These are phyloP conservation scores for Limnephilus lunatus DNA, from an alignment of 2,888 invertebrate species.

Conservation along the genomic window DNA sequence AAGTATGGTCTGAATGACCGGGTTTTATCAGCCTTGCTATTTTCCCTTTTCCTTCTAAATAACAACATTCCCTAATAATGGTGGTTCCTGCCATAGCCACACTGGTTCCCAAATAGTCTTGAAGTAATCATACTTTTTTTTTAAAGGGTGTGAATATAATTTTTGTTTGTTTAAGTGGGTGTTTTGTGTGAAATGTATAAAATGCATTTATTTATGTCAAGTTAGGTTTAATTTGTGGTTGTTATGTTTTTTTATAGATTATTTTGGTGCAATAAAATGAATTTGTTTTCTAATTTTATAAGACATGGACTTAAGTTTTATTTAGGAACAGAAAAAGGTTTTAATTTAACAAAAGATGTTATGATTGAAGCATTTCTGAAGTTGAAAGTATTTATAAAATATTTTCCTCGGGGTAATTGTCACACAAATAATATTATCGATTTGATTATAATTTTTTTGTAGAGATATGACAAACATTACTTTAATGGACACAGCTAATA, in stretches of 20 bases:
- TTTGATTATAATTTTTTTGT: no score
- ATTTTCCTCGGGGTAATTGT: no score
- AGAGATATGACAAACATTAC: no score
- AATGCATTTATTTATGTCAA: not conserved
- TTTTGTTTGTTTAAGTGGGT: not conserved
- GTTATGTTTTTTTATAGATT: not conserved
- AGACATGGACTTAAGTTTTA: not conserved
- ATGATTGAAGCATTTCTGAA: no score
- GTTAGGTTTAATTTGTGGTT: not conserved
- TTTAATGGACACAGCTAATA: no score
- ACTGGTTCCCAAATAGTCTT: not conserved
- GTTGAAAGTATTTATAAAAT: no score
- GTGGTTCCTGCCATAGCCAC: not conserved
- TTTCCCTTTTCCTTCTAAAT: not conserved
- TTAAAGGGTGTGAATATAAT: not conserved
- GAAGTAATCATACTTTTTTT: no score
- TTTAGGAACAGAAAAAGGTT: not conserved
- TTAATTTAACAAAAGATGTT: no score
- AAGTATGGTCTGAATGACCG: not conserved
- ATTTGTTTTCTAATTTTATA: conserved; percentile 2
- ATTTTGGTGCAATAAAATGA: not conserved
- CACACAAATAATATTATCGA: no score
- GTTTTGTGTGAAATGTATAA: not conserved
- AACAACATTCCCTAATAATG: not conserved
- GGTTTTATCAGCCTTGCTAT: not conserved